These are phyloP conservation scores for Flexamia atlantica DNA, from an alignment of 2,888 invertebrate species.

Conservation along the genomic window DNA sequence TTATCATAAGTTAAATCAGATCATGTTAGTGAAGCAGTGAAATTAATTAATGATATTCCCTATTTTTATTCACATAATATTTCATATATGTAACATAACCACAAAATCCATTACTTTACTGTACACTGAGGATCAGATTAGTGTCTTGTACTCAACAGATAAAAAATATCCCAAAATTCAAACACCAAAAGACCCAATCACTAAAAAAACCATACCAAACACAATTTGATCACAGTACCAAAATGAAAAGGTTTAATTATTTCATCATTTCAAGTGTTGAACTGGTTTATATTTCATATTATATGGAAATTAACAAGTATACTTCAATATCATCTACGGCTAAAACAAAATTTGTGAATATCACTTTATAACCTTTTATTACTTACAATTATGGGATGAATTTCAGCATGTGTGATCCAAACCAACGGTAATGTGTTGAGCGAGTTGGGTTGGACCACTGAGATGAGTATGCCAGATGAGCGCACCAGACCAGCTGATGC, in stretches of 20 bases:
- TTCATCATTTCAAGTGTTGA: conserved; percentile 56
- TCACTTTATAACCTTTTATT: conserved; percentile 15
- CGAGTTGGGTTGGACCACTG: conserved; percentile 42
- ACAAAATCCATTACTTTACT: conserved; percentile 1
- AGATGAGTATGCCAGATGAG: conserved; percentile 19
- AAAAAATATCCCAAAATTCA: conserved; percentile 42
- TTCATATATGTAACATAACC: background rate
- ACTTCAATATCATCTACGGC: conserved; percentile 14
- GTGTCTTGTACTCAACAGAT: conserved; percentile 14
- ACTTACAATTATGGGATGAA: conserved; percentile 39
- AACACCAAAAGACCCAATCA: conserved; percentile 39
- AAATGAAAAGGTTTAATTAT: conserved; percentile 26
- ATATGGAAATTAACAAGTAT: conserved; percentile 16
- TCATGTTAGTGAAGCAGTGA: conserved; percentile 14
- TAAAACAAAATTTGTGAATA: conserved; percentile 21
- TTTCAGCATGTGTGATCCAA: conserved; percentile 36
- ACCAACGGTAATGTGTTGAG: conserved; percentile 41
- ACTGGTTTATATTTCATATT: conserved; percentile 50
- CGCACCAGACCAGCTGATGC: conserved; percentile 42
- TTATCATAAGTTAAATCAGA: conserved; percentile 34
- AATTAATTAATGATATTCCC: background rate
- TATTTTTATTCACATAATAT: conserved; percentile 2
- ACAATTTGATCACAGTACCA: conserved; percentile 34
- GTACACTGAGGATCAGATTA: background rate
- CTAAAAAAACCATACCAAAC: conserved; percentile 31